Percentiles rank a stretch among this genome's conserved stretches.
These are phyloP conservation scores for Salticus scenicus DNA, from an alignment of 2,888 invertebrate genomes.

Conservation along the genomic window DNA sequence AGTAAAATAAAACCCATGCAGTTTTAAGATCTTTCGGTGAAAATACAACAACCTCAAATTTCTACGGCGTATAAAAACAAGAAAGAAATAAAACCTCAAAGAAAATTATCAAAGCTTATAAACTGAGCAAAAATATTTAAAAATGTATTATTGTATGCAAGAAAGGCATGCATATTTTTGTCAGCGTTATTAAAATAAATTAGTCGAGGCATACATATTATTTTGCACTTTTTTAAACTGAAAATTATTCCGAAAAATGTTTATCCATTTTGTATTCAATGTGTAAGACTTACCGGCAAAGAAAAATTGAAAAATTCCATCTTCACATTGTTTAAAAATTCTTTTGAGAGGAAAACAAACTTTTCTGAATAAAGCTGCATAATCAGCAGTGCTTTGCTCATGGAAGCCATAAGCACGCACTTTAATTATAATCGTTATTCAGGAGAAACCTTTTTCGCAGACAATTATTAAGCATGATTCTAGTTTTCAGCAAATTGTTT, in stretches of 20 bases:
- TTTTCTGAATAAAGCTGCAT: constrained; percentile 3
- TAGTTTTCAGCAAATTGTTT: constrained; percentile 31
- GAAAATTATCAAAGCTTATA: not conserved
- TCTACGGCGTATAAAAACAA: no score
- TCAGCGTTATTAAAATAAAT: not conserved
- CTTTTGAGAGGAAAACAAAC: not conserved
- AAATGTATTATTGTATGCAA: no score
- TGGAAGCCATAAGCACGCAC: not conserved
- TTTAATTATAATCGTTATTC: constrained; percentile 14
- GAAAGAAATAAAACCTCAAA: no score
- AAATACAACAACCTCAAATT: no score
- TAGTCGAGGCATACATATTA: not conserved
- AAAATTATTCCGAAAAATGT: not conserved
- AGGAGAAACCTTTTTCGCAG: not conserved
- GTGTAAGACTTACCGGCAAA: not conserved
- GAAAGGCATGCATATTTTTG: not conserved
- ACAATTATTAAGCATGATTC: constrained; percentile 16
- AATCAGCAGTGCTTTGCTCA: not conserved
- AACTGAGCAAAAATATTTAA: not conserved
- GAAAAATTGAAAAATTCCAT: not conserved
- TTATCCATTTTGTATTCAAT: not conserved
- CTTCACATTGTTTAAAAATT: constrained; percentile 7
- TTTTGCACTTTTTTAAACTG: not conserved
- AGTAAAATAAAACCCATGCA: no score
- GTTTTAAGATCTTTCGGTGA: no score